Base-by-base conservation (phyloP, 1,140 invertebrate species). In the Macrobrachium rosenbergii region DNA sequence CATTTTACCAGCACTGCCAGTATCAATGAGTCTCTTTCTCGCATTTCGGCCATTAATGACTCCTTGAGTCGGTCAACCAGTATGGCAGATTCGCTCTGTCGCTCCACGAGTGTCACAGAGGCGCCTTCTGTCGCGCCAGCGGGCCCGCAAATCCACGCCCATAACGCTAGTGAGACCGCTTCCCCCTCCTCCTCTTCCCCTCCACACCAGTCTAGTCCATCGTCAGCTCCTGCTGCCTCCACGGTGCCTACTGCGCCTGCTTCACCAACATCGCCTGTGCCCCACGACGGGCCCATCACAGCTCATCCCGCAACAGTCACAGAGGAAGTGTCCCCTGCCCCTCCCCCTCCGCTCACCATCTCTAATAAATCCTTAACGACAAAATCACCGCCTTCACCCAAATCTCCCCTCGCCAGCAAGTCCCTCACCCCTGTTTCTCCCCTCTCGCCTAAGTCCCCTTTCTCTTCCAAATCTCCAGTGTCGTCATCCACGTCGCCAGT, bases 221-320 rank as follows among this genome's bases (percentile, higher is more conserved):
- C 76, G n/a, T 81, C 59, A n/a, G 82, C 64, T 58, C 77, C 81
- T 7, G 28, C 79, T 7, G 23, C 63, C 11, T 28, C 60, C 60
- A 63, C 67, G 64, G 67, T 64, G 43, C 76, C 80, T 69, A 59
- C 80, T 43, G 67, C 76, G 43, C 76, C 80, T 69, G 62, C 80
- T 43, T 88, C 86, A n/a, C 86, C 86, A 16, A 69, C 73, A 19
- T 88, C 86, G 10, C 73, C 80, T 37, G 80, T 88, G 86, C 73
- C 79, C 59, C 88, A 85, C 63, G 89, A 90, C 62, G 89, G 89
- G 14, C 80, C 89, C 45, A 80, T 90, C 45, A 90, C 88, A 2
- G 89, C 89, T 43, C 83, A 87, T 62, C 89, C 89, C 7, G 89
- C 89, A 63, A 88, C 87, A 12, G 89, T 90, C 63, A 90, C 89